Evolutionary conservation across 2,797 vertebrate genomes (phyloP).

Genomic region (Furcifer pardalis): DNA sequence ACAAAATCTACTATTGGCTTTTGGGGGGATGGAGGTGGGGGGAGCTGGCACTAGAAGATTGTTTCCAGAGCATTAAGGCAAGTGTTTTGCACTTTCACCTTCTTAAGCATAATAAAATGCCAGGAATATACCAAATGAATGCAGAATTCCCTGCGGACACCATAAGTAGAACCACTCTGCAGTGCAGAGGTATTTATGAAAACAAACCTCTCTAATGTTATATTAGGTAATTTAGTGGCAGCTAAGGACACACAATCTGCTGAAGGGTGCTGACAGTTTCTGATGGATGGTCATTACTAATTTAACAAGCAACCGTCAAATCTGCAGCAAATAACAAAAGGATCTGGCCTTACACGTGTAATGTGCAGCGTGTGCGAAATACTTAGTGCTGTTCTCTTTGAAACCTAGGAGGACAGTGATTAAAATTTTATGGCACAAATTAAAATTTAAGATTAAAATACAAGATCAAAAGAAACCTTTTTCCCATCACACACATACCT

Average conservation of each 20-base stretch:
- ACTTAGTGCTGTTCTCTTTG: slow-evolving; percentile 82
- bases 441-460: slow-evolving; percentile 91
- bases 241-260: slow-evolving; percentile 49
- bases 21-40: not conserved
- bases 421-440: slow-evolving; percentile 89
- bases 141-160: slow-evolving; percentile 33
- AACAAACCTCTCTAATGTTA: slow-evolving; percentile 33
- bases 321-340: slow-evolving; percentile 72
- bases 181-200: slow-evolving; percentile 55
- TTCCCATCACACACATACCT: slow-evolving; percentile 58
- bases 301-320: slow-evolving; percentile 79
- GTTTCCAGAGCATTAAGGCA: slow-evolving; percentile 54
- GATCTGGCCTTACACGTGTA: slow-evolving; percentile 82
- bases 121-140: slow-evolving; percentile 47
- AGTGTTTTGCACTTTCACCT: slow-evolving; percentile 55
- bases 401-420: slow-evolving; percentile 86
- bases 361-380: slow-evolving; percentile 74
- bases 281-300: slow-evolving; percentile 82
- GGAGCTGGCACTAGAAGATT: not conserved
- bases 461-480: slow-evolving; percentile 87
- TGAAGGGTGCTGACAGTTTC: slow-evolving; percentile 63
- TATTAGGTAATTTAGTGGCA: slow-evolving; percentile 43
- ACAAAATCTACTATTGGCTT: slow-evolving; percentile 54
- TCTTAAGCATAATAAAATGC: slow-evolving; percentile 52
- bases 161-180: slow-evolving; percentile 22